Evolutionary conservation across 2,888 invertebrate species (phyloP).

Genomic region (Drosophila paranaensis): DNA sequence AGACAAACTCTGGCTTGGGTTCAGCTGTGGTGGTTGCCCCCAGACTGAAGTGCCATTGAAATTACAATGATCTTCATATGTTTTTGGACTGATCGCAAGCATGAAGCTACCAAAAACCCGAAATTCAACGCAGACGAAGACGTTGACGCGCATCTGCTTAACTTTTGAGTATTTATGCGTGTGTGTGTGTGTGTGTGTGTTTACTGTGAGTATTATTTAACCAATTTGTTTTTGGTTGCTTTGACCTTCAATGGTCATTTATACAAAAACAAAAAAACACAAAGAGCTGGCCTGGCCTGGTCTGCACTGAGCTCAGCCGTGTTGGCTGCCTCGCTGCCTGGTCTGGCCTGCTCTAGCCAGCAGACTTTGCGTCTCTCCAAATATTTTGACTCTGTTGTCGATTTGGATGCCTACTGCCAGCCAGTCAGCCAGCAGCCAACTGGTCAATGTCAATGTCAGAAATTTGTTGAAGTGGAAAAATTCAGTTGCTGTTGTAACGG

Average conservation of each 20-base stretch:
- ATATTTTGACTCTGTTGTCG: conserved; percentile 75
- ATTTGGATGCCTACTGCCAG: conserved; percentile 50
- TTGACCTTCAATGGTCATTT: conserved; percentile 78
- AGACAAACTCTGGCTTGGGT: conserved; percentile 45
- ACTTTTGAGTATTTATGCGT: conserved; percentile 24
- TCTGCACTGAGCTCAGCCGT: conserved; percentile 11
- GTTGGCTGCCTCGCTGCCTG: conserved; percentile 15
- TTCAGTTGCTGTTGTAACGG: conserved; percentile 55
- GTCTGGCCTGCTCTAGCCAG: conserved; percentile 27
- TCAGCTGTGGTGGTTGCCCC: conserved; percentile 55
- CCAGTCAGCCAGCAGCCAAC: conserved; percentile 22
- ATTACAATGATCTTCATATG: conserved; percentile 78
- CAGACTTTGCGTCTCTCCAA: conserved; percentile 66
- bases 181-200: conserved; percentile 26
- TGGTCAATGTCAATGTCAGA: conserved; percentile 83
- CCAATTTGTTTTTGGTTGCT: conserved; percentile 64
- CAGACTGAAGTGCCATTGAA: conserved; percentile 73
- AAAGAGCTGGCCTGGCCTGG: conserved; percentile 52
- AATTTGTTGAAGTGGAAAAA: conserved; percentile 75
- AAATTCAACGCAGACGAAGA: conserved; percentile 23
- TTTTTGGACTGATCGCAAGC: conserved; percentile 67
- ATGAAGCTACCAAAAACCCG: conserved; percentile 66
- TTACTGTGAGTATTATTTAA: conserved; percentile 61
- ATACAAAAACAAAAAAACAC: conserved; percentile 44
- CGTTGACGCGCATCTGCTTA: conserved; percentile 61